A percentile compares a stretch with the other conserved stretches of the same genome.
These are phyloP conservation scores for Volucella zonaria DNA, from an alignment of 2,888 invertebrate genomes.

Conservation along the genomic window DNA sequence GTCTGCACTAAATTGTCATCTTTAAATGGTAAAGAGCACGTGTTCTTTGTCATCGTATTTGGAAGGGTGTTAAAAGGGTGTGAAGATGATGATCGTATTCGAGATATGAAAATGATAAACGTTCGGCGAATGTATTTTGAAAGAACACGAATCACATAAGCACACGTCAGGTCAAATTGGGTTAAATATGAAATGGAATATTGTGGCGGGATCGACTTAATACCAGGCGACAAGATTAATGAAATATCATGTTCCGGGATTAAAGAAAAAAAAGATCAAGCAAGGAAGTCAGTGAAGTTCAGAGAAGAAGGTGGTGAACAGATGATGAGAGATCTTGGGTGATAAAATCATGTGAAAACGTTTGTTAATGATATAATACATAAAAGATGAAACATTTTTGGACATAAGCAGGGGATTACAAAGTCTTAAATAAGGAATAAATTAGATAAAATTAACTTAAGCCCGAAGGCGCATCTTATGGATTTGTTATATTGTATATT, in stretches of 20 bases:
- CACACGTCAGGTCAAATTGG: constrained; percentile 66
- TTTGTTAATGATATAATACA: constrained; percentile 9
- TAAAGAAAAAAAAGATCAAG: constrained; percentile 33
- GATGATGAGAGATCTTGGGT: constrained; percentile 12
- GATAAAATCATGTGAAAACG: constrained; percentile 28
- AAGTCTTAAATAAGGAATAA: background rate
- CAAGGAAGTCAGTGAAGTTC: constrained; percentile 34
- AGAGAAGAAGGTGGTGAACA: constrained; percentile 30
- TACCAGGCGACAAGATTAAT: constrained; percentile 39
- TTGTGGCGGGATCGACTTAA: constrained; percentile 47
- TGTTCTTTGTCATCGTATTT: constrained; percentile 48
- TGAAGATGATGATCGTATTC: constrained; percentile 59
- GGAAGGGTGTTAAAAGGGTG: constrained; percentile 57
- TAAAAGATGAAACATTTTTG: constrained; percentile 13
- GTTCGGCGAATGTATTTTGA: constrained; percentile 54
- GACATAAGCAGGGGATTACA: constrained; percentile 28
- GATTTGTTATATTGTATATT: background rate
- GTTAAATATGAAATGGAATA: constrained; percentile 68
- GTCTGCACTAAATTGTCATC: constrained; percentile 46
- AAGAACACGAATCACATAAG: constrained; percentile 46
- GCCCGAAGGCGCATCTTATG: background rate
- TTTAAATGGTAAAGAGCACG: constrained; percentile 64
- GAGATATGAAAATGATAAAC: constrained; percentile 73
- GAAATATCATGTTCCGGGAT: constrained; percentile 53
- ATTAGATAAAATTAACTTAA: background rate